Evolutionary conservation across 2,797 vertebrate species (phyloP), one percentile per base, ranked within the genome.

Genomic region (Otolemur crassicaudatus): DNA sequence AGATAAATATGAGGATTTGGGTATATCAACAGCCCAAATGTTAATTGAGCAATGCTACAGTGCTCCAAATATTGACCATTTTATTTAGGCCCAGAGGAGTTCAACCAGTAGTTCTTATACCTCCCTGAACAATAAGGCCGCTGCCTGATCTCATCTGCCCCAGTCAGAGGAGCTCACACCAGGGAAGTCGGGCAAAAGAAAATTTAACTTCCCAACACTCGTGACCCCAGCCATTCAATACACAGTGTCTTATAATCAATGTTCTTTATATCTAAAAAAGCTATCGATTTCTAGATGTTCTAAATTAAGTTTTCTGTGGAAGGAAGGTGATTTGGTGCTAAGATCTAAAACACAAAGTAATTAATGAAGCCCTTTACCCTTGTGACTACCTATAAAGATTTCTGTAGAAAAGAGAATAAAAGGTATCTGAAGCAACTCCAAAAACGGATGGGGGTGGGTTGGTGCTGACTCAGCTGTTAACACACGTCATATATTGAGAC

Each of bases 311-410:
- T 90, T 29, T 37, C 77, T 75, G 29, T 69, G 34, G 31, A 29
- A 81, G 72, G 19, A 67, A 14, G 11, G 25, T 61, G 72, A 93
- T 85, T 92, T 86, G 49, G 46, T 53, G 84, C 5, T 16, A 63
- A 79, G 34, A 67, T 58, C 22, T 79, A 53, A 96, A 97, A 89
- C 34, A 93, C 10, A 91, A 75, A 95, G 93, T 69, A 77, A 61
- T 88, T 87, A 94, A 91, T 93, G 23, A 92, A 60, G 6, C 0
- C 37, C 1, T 94, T 90, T 94, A 49, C 92, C 94, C 61, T 58
- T 58, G 3, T 83, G 16, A 79, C 31, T 93, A 87, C 96, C 96
- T 79, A 90, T 79, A 76, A 95, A 93, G 10, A 58, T 80, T 91
- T 82, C 22, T 83, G 86, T 77, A 89, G 25, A 91, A 67, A 34